Base-by-base conservation (phyloP, 2,797 vertebrate species). In the Mergus octosetaceus region DNA sequence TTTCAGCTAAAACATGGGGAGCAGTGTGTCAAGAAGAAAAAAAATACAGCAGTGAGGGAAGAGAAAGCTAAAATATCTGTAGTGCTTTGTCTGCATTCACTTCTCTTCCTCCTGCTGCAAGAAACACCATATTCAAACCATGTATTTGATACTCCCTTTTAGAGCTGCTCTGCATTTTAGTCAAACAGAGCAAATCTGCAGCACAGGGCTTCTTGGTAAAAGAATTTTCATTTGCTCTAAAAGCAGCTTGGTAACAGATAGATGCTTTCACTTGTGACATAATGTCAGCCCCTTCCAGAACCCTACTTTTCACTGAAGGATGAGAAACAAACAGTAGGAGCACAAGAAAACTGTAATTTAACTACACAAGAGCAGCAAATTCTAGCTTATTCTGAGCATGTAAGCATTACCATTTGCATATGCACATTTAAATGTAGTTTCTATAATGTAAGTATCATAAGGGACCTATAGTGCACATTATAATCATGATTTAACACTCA, bases 61-160 rank as follows among this genome's bases (percentile, higher is more conserved):
- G 62, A 75, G 17, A 43, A 73, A 89, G 56, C 19, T 53, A 51
- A 77, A 81, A 84, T 86, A 68, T 93, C 91, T 89, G 65, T 65
- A 75, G 41, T 36, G 58, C 9, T 94, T 51, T 65, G 25, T 66
- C 10, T 74, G 32, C 30, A 82, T 58, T 71, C 3, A 38, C 20
- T 82, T 80, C 41, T 85, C 43, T 78, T 49, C 71, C 47, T 47
- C 80, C 60, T 77, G 39, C 43, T 89, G 28, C 14, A 19, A 8
- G 22, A 94, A 88, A 88, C 13, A 36, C 61, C 85, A 47, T 5
- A 86, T 39, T 73, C 39, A 69, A 87, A 60, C 36, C 41, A 47
- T 14, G 39, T 8, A 43, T 30, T 11, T 73, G 25, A 75, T 73
- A 34, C 13, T 62, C 11, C 66, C 8, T 87, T 74, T 43, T 28